Percentiles rank a stretch among this genome's conserved stretches.
Evolutionary conservation across 2,113 vertebrate genomes (phyloP).

Genomic region (Cariama cristata): DNA sequence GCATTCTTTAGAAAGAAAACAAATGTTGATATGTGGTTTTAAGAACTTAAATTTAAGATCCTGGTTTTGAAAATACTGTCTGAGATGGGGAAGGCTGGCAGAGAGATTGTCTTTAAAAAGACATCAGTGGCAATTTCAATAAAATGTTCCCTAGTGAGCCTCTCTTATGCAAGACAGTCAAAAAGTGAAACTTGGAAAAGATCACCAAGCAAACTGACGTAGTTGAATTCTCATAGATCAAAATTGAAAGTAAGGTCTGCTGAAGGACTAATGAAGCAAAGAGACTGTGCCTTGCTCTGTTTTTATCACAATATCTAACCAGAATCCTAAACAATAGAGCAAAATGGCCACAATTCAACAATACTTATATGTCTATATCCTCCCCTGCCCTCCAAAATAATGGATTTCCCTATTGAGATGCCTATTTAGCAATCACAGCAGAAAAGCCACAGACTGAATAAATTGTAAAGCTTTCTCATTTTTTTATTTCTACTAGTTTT

Average conservation of each 20-base stretch:
- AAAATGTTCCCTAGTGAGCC: background rate
- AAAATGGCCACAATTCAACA: background rate
- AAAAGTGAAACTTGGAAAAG: background rate
- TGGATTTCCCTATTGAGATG: background rate
- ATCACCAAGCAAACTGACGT: background rate
- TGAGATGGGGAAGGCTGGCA: background rate
- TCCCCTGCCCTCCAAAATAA: background rate
- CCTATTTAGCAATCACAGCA: background rate
- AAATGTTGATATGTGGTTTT: background rate
- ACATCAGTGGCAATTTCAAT: too few relatives aligned
- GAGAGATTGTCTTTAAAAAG: background rate
- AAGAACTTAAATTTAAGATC: background rate
- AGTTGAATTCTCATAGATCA: background rate
- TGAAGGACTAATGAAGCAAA: background rate
- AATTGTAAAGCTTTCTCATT: background rate
- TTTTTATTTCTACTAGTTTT: background rate
- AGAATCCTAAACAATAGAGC: background rate
- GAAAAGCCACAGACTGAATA: background rate
- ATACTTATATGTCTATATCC: background rate
- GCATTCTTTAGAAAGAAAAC: background rate
- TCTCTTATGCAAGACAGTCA: background rate
- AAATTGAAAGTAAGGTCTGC: background rate
- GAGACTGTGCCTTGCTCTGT: background rate
- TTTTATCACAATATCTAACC: background rate
- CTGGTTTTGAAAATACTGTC: background rate